Percentiles rank a stretch among this genome's conserved stretches.
Conservation (phyloP, 2,113 vertebrate species). For the Oryzias curvinotus region DNA sequence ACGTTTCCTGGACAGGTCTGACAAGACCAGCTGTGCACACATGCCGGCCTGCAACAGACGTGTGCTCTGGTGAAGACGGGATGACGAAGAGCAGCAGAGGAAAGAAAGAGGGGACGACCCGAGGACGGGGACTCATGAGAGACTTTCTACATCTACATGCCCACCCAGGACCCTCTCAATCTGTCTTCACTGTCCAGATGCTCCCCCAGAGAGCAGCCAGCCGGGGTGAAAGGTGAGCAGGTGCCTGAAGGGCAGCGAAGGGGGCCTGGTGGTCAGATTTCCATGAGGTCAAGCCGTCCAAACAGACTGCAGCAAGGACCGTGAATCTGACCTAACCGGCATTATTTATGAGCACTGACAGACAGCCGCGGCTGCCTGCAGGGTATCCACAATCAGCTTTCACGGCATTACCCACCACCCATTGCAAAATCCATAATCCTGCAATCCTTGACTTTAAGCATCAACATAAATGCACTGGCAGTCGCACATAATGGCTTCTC, state of each 20-base stretch:
- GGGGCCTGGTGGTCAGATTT: constrained; percentile 56
- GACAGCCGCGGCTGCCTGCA: constrained; percentile 25
- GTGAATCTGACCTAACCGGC: constrained; percentile 48
- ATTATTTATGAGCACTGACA: constrained; percentile 49
- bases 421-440: constrained; percentile 57
- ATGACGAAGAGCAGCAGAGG: constrained; percentile 21
- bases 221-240: constrained; percentile 73
- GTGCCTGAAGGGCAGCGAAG: constrained; percentile 61
- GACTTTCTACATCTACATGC: constrained; percentile 51
- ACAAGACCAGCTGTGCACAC: constrained; percentile 78
- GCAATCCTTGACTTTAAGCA: constrained; percentile 54
- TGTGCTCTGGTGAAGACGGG: constrained; percentile 17
- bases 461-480: constrained; percentile 24
- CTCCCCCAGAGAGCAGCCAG: constrained; percentile 43
- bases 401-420: constrained; percentile 45
- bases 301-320: constrained; percentile 28
- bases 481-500: neutral
- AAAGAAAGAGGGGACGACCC: constrained; percentile 7
- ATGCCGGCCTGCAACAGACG: constrained; percentile 47
- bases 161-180: constrained; percentile 38
- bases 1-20: constrained; percentile 69
- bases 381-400: constrained; percentile 59
- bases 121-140: constrained; percentile 20
- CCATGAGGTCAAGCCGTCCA: constrained; percentile 44
- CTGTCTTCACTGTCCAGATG: constrained; percentile 60